Base-by-base conservation (phyloP, 1,140 invertebrate genomes). In the Tachypleus tridentatus region DNA sequence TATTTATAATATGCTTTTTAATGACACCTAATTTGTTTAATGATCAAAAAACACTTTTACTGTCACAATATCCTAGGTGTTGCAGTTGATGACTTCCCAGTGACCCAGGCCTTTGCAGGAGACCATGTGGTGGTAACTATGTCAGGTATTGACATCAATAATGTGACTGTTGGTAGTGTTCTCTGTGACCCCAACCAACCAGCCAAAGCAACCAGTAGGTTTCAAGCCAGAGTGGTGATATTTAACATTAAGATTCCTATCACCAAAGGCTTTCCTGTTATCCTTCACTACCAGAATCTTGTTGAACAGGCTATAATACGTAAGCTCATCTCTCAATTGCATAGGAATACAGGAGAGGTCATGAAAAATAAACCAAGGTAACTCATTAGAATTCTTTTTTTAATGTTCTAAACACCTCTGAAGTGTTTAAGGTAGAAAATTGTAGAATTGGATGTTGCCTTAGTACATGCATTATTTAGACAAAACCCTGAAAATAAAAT, bases 191-290 rank as follows among this genome's bases (percentile, higher is more conserved):
- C 85, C 0, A 73, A 68, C 4, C 79, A 83, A 71, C 93, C 92
- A 4, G 84, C 93, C 9, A 87, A 86, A 50, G 83, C 89, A 7
- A 85, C 87, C 2, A 84, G 83, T 4, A 83, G 85, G 65, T 92
- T 99, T 74, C 84, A 91, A 80, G 93, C 91, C 9, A 85, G 93
- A 69, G 85, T 99, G 70, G 91, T 98, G 49, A 84, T 97, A 4
- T 99, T 99, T 73, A 92, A 93, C 76, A 83, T 94, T 2, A 86
- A 87, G 66, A 83, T 92, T 56, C 95, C 96, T 4, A 88, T 99
- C 47, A 97, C 90, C 3, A 92, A 87, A 79, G 73, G 73, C 60
- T 75, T 73, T 11, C 75, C 86, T 81, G 81, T 96, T 49, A 82
- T 97, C 4, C 79, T 98, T 68, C 94, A 98, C 77, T 89, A 92